phyloP scores from a whole-genome alignment of 2,888 invertebrate species.

The Conchocele bisecta region DNA sequence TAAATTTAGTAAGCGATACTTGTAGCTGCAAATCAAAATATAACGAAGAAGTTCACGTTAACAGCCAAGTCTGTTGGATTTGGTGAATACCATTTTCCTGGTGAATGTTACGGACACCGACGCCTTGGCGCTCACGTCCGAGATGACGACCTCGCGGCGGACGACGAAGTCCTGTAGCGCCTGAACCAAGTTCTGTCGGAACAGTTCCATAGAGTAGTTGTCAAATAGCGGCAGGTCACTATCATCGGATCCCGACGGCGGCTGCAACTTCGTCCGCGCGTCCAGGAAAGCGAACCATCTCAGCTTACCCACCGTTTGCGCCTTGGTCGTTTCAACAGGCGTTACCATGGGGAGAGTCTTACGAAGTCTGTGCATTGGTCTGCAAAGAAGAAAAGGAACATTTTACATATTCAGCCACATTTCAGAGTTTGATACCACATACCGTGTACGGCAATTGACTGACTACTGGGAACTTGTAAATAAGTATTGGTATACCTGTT shows the following conservation, averaged over 20 bases:
- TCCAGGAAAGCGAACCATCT: constrained; percentile 43
- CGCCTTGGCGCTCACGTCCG: constrained; percentile 51
- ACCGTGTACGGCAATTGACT: too few relatives aligned
- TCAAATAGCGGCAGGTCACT: constrained; percentile 26
- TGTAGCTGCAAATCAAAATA: too few relatives aligned
- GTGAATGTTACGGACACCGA: constrained; percentile 62
- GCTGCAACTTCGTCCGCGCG: background rate
- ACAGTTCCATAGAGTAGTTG: constrained; percentile 46
- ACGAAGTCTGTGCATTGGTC: too few relatives aligned
- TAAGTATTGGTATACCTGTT: too few relatives aligned
- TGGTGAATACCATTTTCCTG: constrained; percentile 56
- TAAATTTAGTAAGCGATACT: too few relatives aligned
- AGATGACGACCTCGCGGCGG: constrained; percentile 61
- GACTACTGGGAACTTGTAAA: too few relatives aligned
- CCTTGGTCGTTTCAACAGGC: too few relatives aligned
- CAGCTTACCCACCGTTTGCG: constrained; percentile 31
- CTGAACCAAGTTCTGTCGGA: constrained; percentile 47
- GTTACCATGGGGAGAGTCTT: too few relatives aligned
- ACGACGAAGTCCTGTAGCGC: constrained; percentile 65
- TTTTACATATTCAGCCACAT: background rate
- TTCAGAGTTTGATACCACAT: too few relatives aligned
- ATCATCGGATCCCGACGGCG: background rate
- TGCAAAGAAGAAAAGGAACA: too few relatives aligned
- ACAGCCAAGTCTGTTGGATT: constrained; percentile 7
- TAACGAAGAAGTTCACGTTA: too few relatives aligned